A percentile compares a stretch with the other conserved stretches of the same genome.
Evolutionary conservation across 2,888 invertebrate genomes (phyloP).

Genomic region (Chymomyza amoena): DNA sequence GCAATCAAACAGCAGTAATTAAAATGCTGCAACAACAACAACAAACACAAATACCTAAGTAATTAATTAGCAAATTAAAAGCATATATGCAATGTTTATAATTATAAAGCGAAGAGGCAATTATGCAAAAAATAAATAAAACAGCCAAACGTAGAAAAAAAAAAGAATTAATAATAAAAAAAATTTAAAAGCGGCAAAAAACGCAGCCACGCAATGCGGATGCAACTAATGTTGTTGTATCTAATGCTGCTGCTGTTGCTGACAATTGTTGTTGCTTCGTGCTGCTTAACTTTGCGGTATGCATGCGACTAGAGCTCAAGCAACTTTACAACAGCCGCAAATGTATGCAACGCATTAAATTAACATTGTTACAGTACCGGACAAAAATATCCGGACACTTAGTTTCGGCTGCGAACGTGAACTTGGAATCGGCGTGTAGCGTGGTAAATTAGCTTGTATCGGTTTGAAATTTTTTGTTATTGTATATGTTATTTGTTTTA

Average conservation of each 20-base stretch:
- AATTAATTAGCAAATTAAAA: slow-evolving; percentile 63
- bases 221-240: slow-evolving; percentile 51
- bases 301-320: not conserved
- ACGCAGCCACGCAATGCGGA: slow-evolving; percentile 62
- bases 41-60: slow-evolving; percentile 4
- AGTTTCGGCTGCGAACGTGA: too few relatives aligned
- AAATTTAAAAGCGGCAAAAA: not conserved
- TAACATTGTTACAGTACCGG: too few relatives aligned
- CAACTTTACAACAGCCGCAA: not conserved
- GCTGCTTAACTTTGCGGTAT: not conserved
- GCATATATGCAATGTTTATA: slow-evolving; percentile 55
- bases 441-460: too few relatives aligned
- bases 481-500: too few relatives aligned
- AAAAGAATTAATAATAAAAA: slow-evolving; percentile 22
- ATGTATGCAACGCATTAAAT: slow-evolving; percentile 66
- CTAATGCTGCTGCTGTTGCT: slow-evolving; percentile 42
- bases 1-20: not conserved
- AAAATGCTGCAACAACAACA: slow-evolving; percentile 3
- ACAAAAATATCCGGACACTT: too few relatives aligned
- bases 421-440: too few relatives aligned
- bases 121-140: slow-evolving; percentile 16
- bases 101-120: not conserved
- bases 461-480: too few relatives aligned
- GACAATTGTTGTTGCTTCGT: slow-evolving; percentile 29
- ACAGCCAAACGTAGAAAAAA: slow-evolving; percentile 32